phyloP scores from a whole-genome alignment of 2,888 invertebrate species.

The Therioaphis trifolii region DNA sequence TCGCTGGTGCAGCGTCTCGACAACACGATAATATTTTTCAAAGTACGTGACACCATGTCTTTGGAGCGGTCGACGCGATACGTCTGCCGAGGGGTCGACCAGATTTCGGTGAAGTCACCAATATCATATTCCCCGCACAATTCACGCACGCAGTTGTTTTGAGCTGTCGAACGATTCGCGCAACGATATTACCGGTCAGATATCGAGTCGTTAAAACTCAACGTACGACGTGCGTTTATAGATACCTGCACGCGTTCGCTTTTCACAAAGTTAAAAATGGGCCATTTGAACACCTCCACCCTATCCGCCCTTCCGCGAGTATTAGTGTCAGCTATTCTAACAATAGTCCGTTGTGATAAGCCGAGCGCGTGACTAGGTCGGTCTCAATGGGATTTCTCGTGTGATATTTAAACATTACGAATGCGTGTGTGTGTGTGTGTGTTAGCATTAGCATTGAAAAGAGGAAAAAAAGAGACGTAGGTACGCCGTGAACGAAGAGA shows the following conservation, averaged over 20 bases:
- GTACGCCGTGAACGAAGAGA: constrained; percentile 17
- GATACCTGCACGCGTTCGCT: not conserved
- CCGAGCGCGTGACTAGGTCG: constrained; percentile 22
- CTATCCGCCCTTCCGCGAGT: not conserved
- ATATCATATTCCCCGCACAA: too few species aligned
- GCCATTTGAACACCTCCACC: not conserved
- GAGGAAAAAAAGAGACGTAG: not conserved
- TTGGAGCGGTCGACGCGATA: too few species aligned
- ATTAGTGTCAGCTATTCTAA: constrained; percentile 30
- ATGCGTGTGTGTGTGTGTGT: too few species aligned
- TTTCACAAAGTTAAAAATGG: not conserved
- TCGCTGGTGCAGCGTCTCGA: too few species aligned
- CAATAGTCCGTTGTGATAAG: constrained; percentile 31
- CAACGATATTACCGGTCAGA: not conserved
- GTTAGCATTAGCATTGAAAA: constrained; percentile 9
- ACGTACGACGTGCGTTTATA: too few species aligned
- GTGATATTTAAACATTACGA: constrained; percentile 27
- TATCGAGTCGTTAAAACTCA: not conserved
- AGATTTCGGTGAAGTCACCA: too few species aligned
- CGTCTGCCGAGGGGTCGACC: too few species aligned
- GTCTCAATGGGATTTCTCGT: constrained; percentile 30
- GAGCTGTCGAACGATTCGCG: too few species aligned
- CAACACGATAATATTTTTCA: too few species aligned
- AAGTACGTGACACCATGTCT: too few species aligned
- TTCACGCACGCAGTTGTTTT: too few species aligned